Evolutionary conservation across 2,888 invertebrate genomes (phyloP), one percentile per base, ranked within the genome.

Genomic region (Neuroscelio doddi): DNA sequence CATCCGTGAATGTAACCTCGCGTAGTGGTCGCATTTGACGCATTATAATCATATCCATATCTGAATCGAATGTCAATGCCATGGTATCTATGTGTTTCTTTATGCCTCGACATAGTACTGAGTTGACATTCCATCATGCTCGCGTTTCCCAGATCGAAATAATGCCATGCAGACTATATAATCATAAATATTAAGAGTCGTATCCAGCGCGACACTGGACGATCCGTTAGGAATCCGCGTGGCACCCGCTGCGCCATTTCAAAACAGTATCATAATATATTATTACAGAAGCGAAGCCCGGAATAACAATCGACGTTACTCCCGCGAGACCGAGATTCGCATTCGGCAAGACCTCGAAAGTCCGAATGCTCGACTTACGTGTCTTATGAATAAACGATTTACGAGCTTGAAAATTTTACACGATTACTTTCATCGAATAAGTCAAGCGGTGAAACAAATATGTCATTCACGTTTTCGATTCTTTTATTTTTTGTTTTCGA

Each of bases 91-190:
- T 61, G 53, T 61, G 53, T 56, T 61, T 57, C 57, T 52, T 57
- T 53, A 61, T 64, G 49, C 57, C 42, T 36, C 24, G 39, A 30
- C 64, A 55, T 64, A 51, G 58, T 55, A 59, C 47, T 41, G 32
- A 30, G 62, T 68, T 73, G 79, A 73, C 82, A 83, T 83, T 82
- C 82, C 81, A 76, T 83, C 82, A 82, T 82, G 82, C 79, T 81
- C 78, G 61, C 72, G 79, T 82, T 82, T 82, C 82, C 80, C 81
- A 81, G 83, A 82, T 83, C 80, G 81, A 80, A 82, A 81, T 82
- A 82, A 82, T 82, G 82, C 68, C 76, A 82, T 80, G 80, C 80
- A 76, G 74, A 74, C 75, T 80, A 81, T 80, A 80, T 81, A 79
- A 80, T 81, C 79, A 73, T 80, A 79, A 80, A 81, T 81, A 73